Percentiles rank a stretch among this genome's conserved stretches.
These are phyloP conservation scores for Notolepis coatsorum DNA, from an alignment of 2,797 vertebrate species.

Conservation along the genomic window DNA sequence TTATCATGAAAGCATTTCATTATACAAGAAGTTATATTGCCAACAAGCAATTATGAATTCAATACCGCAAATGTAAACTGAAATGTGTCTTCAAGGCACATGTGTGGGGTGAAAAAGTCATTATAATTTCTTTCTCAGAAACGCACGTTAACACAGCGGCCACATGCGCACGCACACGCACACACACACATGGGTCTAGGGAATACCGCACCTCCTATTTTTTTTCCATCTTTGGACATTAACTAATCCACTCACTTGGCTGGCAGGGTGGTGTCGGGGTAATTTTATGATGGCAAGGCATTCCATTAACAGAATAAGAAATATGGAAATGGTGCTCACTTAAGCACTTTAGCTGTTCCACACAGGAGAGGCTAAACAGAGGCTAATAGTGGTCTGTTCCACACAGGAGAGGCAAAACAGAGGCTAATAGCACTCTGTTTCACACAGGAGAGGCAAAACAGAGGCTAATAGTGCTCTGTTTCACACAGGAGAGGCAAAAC, in stretches of 20 bases:
- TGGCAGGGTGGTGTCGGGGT: slow-evolving; percentile 53
- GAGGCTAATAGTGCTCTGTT: no score
- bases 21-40: slow-evolving; percentile 73
- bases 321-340: slow-evolving; percentile 66
- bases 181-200: slow-evolving; percentile 17
- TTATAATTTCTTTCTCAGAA: slow-evolving; percentile 32
- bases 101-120: slow-evolving; percentile 62
- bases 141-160: not conserved
- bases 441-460: not conserved
- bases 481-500: no score
- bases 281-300: slow-evolving; percentile 68
- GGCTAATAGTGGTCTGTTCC: not conserved
- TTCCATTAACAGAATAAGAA: slow-evolving; percentile 75
- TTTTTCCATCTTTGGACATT: slow-evolving; percentile 65
- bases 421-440: not conserved
- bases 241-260: slow-evolving; percentile 67
- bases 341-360: slow-evolving; percentile 44
- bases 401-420: slow-evolving; percentile 20
- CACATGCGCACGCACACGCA: slow-evolving; percentile 15
- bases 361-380: slow-evolving; percentile 17
- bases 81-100: slow-evolving; percentile 70
- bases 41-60: slow-evolving; percentile 82
- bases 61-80: slow-evolving; percentile 75
- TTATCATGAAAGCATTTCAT: slow-evolving; percentile 80
- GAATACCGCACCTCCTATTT: no score